Base-by-base conservation (phyloP, 2,888 invertebrate genomes). In the Ectemnius continuus region DNA sequence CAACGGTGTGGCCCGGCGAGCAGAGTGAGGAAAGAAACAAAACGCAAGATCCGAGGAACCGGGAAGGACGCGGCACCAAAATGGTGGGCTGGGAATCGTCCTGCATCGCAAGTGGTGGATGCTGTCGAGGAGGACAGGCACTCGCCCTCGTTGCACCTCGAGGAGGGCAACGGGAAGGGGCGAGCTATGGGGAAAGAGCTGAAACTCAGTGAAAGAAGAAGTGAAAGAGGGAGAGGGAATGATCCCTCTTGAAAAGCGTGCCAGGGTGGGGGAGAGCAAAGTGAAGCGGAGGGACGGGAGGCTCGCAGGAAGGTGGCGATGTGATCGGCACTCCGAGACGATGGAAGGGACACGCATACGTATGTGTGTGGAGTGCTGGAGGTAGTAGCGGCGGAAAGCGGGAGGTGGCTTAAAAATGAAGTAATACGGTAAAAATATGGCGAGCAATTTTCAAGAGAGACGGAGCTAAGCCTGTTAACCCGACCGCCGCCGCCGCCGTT, bases 341-440 rank as follows among this genome's bases (percentile, higher is more conserved):
- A 26, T 68, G 71, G 61, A 70, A 70, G 28, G 68, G 67, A 28
- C 52, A 14, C 8, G 36, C 36, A 64, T 64, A 56, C 18, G 47
- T 20, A n/a, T 18, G 36, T 20, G 60, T 28, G 5, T 64, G 13
- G 16, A 63, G 26, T 48, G 74, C 28, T n/a, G n/a, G n/a, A 45
- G 64, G 69, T 14, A 56, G 18, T 26, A 60, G 23, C 52, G 60
- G 61, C 6, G 56, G 67, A 73, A 65, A 67, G 70, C 76, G 75
- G 78, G 82, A 80, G 82, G 81, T 81, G 84, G 81, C 75, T 85
- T 85, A 85, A 85, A 85, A 85, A 85, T 85, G 85, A 84, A 85
- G 85, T 85, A 84, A 85, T 85, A 83, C 81, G 81, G 81, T 83
- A 84, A 85, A 85, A 85, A 84, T 85, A 85, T 85, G 83, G 83